These are phyloP conservation scores for Pseudonaja textilis DNA, from an alignment of 2,113 vertebrate genomes.

Conservation along the genomic window DNA sequence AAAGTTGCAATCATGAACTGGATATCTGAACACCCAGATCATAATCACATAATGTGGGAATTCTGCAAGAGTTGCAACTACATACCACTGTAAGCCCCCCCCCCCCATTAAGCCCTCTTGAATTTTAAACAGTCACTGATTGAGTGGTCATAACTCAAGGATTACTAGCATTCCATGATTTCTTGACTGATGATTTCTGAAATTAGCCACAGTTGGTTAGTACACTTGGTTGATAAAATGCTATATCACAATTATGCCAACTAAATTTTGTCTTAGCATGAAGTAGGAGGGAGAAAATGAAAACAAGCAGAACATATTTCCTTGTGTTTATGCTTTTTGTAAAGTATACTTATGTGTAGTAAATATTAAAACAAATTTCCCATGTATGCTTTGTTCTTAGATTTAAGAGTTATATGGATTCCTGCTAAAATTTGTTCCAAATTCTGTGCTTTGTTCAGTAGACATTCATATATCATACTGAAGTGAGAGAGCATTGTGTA, in stretches of 20 bases:
- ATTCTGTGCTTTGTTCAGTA: slow-evolving; percentile 24
- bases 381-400: background rate
- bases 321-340: background rate
- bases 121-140: background rate
- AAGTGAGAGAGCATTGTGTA: slow-evolving; percentile 55
- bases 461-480: slow-evolving; percentile 38
- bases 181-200: background rate
- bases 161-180: background rate
- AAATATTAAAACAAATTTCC: background rate
- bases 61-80: background rate
- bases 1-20: background rate
- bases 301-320: background rate
- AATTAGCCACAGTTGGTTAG: background rate
- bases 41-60: background rate
- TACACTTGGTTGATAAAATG: background rate
- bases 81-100: background rate
- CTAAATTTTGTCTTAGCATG: background rate
- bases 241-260: background rate
- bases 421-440: background rate
- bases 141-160: background rate
- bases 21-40: background rate
- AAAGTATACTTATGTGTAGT: background rate
- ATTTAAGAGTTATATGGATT: background rate
- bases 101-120: background rate
- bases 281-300: background rate